Evolutionary conservation across 2,797 vertebrate species (phyloP), one percentile per base, ranked within the genome.

Genomic region (Calcarius lapponicus): DNA sequence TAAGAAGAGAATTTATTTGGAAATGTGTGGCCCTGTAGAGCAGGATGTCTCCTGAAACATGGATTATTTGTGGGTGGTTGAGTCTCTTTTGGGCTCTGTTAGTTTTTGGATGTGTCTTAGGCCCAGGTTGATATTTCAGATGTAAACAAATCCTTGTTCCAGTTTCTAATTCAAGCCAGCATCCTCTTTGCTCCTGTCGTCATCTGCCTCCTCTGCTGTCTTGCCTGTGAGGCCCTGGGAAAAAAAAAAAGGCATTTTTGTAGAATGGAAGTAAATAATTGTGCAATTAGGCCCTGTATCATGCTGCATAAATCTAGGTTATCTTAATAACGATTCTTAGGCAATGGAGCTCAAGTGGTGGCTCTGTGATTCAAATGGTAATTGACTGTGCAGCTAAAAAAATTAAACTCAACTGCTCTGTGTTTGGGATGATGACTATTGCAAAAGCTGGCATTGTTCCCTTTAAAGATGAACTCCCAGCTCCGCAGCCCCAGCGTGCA

Each of bases 361-460:
- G 75, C 65, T 92, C 85, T 80, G 40, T 70, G 85, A 94, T 93
- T 93, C 87, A 90, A 90, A 74, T 78, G 81, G 72, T 92, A 94
- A 86, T 95, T 74, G 87, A 60, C 60, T 82, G 60, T 92, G 88
- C 76, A 80, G 85, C 91, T 95, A 57, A 95, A 94, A 96, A 96
- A 95, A 86, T 88, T 36, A 86, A 94, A 83, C 61, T 82, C 51
- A 14, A 60, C 56, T 89, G 81, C 57, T 92, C 45, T 69, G n/a
- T 70, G n/a, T 86, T 92, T 88, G 90, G 88, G 88, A 73, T 81
- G 94, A 88, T 76, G 81, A 84, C 86, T 84, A 22, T 70, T 72
- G 88, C 92, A 81, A 93, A 93, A 80, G 75, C 80, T 93, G 95
- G 73, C 80, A 50, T 93, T 93, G 76, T 94, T 96, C 86, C 88